A percentile compares a stretch with the other conserved stretches of the same genome.
These are phyloP conservation scores for Gymnoscopelus microlampas DNA, from an alignment of 2,797 vertebrate species.

Conservation along the genomic window DNA sequence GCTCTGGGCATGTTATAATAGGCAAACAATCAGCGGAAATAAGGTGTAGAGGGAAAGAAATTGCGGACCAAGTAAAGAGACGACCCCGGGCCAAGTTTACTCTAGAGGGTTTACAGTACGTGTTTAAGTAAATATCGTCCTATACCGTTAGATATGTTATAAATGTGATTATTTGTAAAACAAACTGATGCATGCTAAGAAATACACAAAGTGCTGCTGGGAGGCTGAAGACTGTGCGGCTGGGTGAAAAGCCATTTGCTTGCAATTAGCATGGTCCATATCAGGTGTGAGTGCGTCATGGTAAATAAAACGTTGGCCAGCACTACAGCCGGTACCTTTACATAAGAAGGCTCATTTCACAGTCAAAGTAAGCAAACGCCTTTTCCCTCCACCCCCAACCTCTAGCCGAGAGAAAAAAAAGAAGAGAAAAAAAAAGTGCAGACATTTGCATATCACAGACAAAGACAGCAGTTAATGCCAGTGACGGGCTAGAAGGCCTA, in stretches of 20 bases:
- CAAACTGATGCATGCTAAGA: no score
- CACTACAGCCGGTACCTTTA: constrained; percentile 74
- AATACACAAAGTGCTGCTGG: constrained; percentile 25
- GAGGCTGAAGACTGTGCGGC: constrained; percentile 55
- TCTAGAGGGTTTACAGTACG: no score
- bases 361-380: constrained; percentile 82
- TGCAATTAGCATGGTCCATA: constrained; percentile 77
- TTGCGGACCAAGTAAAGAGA: no score
- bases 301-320: constrained; percentile 76
- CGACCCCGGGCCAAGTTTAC: no score
- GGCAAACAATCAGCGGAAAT: no score
- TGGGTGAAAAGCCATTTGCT: constrained; percentile 73
- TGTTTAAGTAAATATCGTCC: no score
- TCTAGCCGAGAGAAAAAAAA: constrained; percentile 66
- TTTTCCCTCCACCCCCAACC: constrained; percentile 76
- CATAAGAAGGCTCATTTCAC: constrained; percentile 82
- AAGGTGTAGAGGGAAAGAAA: no score
- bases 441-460: constrained; percentile 84
- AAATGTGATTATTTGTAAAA: no score
- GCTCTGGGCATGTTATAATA: no score
- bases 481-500: constrained; percentile 78
- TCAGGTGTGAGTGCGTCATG: constrained; percentile 79
- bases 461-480: constrained; percentile 83
- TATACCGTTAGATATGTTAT: no score
- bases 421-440: constrained; percentile 63